Conservation (phyloP, 2,888 invertebrate species). For the Hydriomena furcata region DNA sequence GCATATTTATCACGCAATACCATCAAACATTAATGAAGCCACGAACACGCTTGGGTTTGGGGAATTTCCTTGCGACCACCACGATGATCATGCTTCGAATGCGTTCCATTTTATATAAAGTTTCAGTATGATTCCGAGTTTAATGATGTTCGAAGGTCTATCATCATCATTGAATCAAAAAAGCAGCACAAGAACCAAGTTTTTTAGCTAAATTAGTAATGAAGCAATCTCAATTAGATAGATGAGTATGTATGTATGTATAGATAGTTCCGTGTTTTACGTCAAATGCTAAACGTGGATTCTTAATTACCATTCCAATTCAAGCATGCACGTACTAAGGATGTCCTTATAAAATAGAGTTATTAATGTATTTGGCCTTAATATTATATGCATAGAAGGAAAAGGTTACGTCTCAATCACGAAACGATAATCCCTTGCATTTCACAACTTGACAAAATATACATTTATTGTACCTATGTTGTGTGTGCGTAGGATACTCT, state of each 20-base stretch:
- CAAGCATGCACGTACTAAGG: constrained; percentile 32
- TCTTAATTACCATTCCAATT: constrained; percentile 42
- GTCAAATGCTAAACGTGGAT: constrained; percentile 39
- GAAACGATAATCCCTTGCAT: background rate
- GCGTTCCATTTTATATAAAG: background rate
- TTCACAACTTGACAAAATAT: constrained; percentile 2
- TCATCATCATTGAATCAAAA: background rate
- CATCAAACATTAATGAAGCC: constrained; percentile 6
- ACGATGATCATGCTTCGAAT: background rate
- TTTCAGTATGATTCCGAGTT: background rate
- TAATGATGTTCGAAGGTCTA: background rate
- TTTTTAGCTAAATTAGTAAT: constrained; percentile 31
- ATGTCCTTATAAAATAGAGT: constrained; percentile 36
- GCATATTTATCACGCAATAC: constrained; percentile 25
- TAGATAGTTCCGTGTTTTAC: constrained; percentile 47
- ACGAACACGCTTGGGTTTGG: background rate
- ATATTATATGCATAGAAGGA: constrained; percentile 1
- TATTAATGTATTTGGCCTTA: background rate
- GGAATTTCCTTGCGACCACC: background rate
- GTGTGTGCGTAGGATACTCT: too few species aligned
- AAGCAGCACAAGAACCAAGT: constrained; percentile 18
- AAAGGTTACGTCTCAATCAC: background rate
- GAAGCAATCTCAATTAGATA: constrained; percentile 37
- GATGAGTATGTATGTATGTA: too few species aligned
- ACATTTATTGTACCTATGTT: too few species aligned